Base-by-base conservation (phyloP, 2,888 invertebrate genomes). In the Lysandra bellargus region DNA sequence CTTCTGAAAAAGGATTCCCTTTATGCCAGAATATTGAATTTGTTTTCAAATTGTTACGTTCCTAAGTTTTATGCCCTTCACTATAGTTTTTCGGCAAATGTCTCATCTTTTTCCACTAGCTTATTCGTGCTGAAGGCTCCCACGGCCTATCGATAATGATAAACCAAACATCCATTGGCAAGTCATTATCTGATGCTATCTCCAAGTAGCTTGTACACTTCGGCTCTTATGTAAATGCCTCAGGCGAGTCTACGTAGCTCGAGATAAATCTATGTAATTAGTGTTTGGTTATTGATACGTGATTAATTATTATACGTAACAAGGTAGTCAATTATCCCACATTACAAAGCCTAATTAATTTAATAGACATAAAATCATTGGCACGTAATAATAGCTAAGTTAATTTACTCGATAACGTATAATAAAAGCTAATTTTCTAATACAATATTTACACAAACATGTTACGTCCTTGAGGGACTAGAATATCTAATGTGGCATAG, bases 221-320 rank as follows among this genome's bases (percentile, higher is more conserved):
- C 9, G 30, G 74, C 17, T 44, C 74, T 44, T 74, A 74, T 30
- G 53, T 57, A 76, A 33, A 23, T 14, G 76, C 76, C 76, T 23
- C 14, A 5, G 76, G 76, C 76, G 30, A 53, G 76, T 76, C 76
- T 76, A 53, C 33, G 53, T 57, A 49, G 30, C 53, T 76, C 53
- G 53, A 76, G 76, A 76, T 76, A 49, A 49, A 53, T 76, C 76
- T 76, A 53, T 5, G 33, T 17, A 53, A 76, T 53, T 53, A 53
- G 75, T 30, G 7, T n/a, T 49, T 49, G 44, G 49, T 75, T 75
- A 75, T 75, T 75, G 49, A 40, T 30, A 44, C 40, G 53, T 76
- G 57, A 53, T 76, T 76, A 30, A 53, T 57, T 30, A 53, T 57
- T 30, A 49, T 49, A 49, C n/a, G 23, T 75, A 75, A 49, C 44